Evolutionary conservation across 2,797 vertebrate genomes (phyloP).

Genomic region (Macropodus opercularis): DNA sequence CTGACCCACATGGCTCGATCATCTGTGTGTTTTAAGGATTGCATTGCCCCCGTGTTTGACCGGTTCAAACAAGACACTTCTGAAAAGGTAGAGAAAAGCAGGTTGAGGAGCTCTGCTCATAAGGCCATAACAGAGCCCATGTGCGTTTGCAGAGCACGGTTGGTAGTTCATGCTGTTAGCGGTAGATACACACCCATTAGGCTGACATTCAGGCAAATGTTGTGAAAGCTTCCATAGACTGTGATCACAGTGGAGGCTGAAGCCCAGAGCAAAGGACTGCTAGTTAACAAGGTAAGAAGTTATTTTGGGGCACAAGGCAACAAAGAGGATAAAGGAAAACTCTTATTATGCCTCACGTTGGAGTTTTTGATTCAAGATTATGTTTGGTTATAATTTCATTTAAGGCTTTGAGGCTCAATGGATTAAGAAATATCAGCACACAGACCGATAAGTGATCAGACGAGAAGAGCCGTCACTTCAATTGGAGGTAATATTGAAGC

Average conservation of each 20-base stretch:
- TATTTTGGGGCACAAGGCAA: background rate
- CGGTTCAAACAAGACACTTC: constrained; percentile 74
- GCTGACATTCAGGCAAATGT: constrained; percentile 11
- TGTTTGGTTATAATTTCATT: no score
- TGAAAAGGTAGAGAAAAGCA: constrained; percentile 48
- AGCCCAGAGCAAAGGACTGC: background rate
- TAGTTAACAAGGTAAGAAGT: background rate
- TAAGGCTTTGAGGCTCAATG: no score
- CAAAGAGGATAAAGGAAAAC: background rate
- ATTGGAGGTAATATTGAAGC: no score
- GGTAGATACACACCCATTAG: constrained; percentile 56
- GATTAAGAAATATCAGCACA: no score
- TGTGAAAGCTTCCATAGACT: background rate
- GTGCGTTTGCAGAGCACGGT: constrained; percentile 44
- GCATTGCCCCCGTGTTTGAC: constrained; percentile 57
- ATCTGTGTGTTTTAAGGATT: constrained; percentile 49
- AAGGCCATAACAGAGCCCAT: constrained; percentile 63
- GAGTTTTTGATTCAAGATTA: no score
- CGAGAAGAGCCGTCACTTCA: no score
- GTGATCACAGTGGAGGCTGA: constrained; percentile 12
- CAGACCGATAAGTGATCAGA: no score
- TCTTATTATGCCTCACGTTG: background rate
- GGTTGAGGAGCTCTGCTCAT: constrained; percentile 53
- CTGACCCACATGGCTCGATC: constrained; percentile 19
- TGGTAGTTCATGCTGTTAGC: constrained; percentile 35